Evolutionary conservation across 2,113 vertebrate species (phyloP), one percentile per base, ranked within the genome.

Genomic region (Chrysochloris asiatica): DNA sequence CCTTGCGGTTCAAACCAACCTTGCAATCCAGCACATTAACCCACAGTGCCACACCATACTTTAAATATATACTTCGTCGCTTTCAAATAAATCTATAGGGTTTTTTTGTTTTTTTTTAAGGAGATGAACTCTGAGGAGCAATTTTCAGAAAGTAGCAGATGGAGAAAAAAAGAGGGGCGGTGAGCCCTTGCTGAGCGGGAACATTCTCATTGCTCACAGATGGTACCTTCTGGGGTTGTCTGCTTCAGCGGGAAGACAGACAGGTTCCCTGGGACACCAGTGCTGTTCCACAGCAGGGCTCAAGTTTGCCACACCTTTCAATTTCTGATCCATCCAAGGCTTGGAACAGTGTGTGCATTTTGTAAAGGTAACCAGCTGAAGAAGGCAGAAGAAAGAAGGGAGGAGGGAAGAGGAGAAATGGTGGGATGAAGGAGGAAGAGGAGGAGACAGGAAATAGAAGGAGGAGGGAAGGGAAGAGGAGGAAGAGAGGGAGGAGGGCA

Each of bases 71-170:
- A 50, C 6, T 77, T 33, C 0, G 0, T 52, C 69, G 4, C 50
- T 69, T 38, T 52, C 13, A 28, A 50, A 71, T 16, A n/a, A n/a
- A n/a, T n/a, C n/a, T n/a, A n/a, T n/a, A n/a, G n/a, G n/a, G n/a
- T n/a, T n/a, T n/a, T n/a, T n/a, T n/a, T n/a, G n/a, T n/a, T n/a
- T n/a, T n/a, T n/a, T n/a, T n/a, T n/a, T n/a, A n/a, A 16, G 48
- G 10, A 59, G 41, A 54, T 8, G 69, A 81, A 84, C 65, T 67
- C 69, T 69, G 61, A 24, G 24, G 69, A 78, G 87, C 80, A 36
- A 43, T 92, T 76, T 92, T 71, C 81, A 82, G 56, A 79, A 71
- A 93, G 80, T 5, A 69, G 86, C 94, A 92, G 93, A 95, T 88
- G 88, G 86, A 86, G n/a, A n/a, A n/a, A n/a, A n/a, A n/a, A n/a